These are phyloP conservation scores for Rallus crepitans DNA, from an alignment of 2,797 vertebrate genomes.

Conservation along the genomic window DNA sequence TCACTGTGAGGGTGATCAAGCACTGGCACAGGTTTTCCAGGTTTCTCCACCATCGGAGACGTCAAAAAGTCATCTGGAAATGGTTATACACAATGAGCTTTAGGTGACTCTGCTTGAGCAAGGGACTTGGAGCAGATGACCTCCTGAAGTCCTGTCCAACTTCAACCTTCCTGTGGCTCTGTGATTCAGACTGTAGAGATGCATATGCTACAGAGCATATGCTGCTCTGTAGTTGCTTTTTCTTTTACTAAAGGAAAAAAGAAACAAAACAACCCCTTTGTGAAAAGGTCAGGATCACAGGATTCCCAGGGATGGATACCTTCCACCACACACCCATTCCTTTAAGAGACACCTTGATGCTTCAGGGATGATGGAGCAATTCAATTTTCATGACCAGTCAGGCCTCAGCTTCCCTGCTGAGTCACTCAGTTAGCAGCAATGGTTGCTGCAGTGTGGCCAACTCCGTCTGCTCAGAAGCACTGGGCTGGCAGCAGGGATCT, in stretches of 20 bases:
- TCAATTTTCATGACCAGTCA: neutral
- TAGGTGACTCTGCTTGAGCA: neutral
- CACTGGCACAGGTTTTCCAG: neutral
- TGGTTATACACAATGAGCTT: neutral
- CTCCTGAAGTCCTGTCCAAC: neutral
- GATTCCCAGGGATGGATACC: neutral
- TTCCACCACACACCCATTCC: neutral
- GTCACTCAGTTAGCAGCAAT: neutral
- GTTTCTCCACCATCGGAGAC: neutral
- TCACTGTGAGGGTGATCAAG: neutral
- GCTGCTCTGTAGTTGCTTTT: neutral
- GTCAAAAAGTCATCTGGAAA: neutral
- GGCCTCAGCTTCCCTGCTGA: neutral
- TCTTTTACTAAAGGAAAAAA: neutral
- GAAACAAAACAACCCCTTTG: neutral
- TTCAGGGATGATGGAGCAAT: neutral
- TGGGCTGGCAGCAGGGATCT: neutral
- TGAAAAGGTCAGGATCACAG: neutral
- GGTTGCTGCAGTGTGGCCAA: neutral
- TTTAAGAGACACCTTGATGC: neutral
- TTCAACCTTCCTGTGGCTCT: neutral
- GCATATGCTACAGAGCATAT: neutral
- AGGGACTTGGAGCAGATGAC: fast-evolving
- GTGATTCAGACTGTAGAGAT: neutral
- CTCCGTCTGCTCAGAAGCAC: neutral